Percentiles rank a stretch among this genome's conserved stretches.
Evolutionary conservation across 2,113 vertebrate genomes (phyloP).

Genomic region (Scolopax mira): DNA sequence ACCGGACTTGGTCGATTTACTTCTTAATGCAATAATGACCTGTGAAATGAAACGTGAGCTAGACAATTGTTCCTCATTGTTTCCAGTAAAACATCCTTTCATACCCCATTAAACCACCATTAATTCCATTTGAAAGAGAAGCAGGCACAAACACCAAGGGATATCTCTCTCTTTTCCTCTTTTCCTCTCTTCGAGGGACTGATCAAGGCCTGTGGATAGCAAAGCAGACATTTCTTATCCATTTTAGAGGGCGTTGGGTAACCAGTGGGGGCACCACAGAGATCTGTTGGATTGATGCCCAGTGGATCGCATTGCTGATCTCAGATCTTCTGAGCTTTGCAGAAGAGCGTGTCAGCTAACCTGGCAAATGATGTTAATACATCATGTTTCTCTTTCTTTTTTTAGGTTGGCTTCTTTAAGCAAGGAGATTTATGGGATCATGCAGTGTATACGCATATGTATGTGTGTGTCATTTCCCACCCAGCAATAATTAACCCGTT

Average conservation of each 20-base stretch:
- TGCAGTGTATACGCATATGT: not conserved
- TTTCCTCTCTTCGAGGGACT: constrained; percentile 23
- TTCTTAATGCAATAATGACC: constrained; percentile 90
- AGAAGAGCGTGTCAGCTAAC: not conserved
- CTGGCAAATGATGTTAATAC: not conserved
- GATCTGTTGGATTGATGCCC: not conserved
- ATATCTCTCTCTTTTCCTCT: constrained; percentile 49
- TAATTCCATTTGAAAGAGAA: constrained; percentile 80
- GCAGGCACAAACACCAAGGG: constrained; percentile 58
- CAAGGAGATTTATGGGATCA: accelerated
- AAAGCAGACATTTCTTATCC: not conserved
- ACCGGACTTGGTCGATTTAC: constrained; percentile 86
- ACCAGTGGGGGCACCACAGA: too few relatives aligned
- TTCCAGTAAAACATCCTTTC: constrained; percentile 83
- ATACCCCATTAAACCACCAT: constrained; percentile 85
- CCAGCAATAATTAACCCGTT: not conserved
- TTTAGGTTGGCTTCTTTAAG: not conserved
- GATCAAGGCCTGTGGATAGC: not conserved
- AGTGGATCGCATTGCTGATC: not conserved
- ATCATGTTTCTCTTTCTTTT: not conserved
- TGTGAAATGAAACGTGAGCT: constrained; percentile 86
- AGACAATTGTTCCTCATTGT: constrained; percentile 87
- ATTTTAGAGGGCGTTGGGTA: not conserved
- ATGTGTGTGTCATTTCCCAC: not conserved
- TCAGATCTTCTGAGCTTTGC: not conserved